phyloP scores from a whole-genome alignment of 2,797 vertebrate genomes.

The Sebastolobus alascanus region DNA sequence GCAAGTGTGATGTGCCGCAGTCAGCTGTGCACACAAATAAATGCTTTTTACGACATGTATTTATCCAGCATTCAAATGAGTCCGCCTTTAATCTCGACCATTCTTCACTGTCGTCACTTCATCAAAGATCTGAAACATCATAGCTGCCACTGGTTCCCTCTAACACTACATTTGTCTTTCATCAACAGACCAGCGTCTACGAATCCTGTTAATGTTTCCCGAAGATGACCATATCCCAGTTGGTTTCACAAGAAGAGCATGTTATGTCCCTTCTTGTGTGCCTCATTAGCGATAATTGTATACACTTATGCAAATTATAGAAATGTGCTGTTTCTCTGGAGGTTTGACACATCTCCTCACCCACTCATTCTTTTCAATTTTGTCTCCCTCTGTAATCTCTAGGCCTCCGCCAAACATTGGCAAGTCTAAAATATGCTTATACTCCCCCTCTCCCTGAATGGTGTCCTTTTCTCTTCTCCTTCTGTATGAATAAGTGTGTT shows the following conservation, averaged over 20 bases:
- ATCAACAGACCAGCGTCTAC: neutral
- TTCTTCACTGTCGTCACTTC: constrained; percentile 1
- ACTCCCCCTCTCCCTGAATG: neutral
- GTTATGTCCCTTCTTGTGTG: constrained; percentile 24
- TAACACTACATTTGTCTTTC: constrained; percentile 7
- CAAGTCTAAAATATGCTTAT: neutral
- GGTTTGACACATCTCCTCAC: constrained; percentile 35
- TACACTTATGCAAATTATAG: constrained; percentile 47
- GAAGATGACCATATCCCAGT: constrained; percentile 22
- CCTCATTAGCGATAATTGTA: constrained; percentile 57
- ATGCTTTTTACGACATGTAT: constrained; percentile 20
- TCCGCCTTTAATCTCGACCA: neutral
- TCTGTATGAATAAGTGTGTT: neutral
- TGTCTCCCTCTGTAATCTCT: constrained; percentile 13
- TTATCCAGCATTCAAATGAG: constrained; percentile 8
- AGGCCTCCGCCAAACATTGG: neutral
- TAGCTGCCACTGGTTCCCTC: neutral
- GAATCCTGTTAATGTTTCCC: neutral
- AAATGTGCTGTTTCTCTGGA: constrained; percentile 25
- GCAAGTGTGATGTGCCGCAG: constrained; percentile 18
- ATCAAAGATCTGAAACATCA: constrained; percentile 17
- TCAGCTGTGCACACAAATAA: constrained; percentile 14
- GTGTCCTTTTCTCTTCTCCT: neutral
- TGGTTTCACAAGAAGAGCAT: constrained; percentile 18
- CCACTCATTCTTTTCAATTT: constrained; percentile 22